These are phyloP conservation scores for Phylloscopus trochiloides DNA, from an alignment of 2,113 vertebrate genomes.

Conservation along the genomic window DNA sequence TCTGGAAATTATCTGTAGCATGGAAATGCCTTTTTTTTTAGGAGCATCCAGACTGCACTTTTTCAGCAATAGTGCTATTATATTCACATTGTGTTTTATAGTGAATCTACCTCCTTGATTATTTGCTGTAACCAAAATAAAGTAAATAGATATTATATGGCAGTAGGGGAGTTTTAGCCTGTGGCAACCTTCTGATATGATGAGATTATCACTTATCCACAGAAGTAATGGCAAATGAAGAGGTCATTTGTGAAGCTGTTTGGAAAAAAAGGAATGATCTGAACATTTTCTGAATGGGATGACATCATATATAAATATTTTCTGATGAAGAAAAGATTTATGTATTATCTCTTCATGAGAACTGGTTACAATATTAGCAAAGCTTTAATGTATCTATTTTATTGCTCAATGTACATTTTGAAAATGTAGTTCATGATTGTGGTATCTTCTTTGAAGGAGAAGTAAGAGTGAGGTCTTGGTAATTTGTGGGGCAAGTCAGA, in stretches of 20 bases:
- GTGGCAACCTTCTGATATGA: background rate
- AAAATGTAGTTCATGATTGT: background rate
- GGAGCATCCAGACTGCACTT: background rate
- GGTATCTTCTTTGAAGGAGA: background rate
- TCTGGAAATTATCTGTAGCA: background rate
- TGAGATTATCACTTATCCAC: background rate
- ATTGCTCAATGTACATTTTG: background rate
- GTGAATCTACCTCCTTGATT: background rate
- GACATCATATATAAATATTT: background rate
- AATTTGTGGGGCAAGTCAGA: background rate
- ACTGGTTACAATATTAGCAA: background rate
- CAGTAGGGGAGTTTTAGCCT: background rate
- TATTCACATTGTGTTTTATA: background rate
- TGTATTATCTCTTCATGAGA: background rate
- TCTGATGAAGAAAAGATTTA: background rate
- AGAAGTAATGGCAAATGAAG: background rate
- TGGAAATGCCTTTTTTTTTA: background rate
- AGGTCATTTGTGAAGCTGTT: background rate
- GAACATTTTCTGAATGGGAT: background rate
- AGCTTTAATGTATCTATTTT: background rate
- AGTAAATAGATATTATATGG: background rate
- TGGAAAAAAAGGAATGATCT: background rate
- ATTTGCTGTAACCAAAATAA: constrained; percentile 18
- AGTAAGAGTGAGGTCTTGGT: background rate
- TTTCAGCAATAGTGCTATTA: background rate